Percentiles rank a stretch among this genome's conserved stretches.
Conservation (phyloP, 2,113 vertebrate genomes). For the Tupaia tana region DNA sequence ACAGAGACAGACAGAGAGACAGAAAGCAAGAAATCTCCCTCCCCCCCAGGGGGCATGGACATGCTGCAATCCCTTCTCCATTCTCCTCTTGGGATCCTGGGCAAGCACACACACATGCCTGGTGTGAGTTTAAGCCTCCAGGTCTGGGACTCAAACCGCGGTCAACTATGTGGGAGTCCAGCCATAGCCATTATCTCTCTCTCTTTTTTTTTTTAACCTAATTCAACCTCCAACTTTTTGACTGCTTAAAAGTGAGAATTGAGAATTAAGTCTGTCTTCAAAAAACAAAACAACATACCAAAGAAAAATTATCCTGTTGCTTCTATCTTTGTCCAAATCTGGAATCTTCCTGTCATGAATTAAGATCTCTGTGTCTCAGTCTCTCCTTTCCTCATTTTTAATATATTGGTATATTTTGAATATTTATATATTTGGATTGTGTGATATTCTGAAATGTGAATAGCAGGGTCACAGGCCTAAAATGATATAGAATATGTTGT, state of each 20-base stretch:
- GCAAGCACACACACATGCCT: no score
- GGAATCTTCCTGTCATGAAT: neutral
- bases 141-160: no score
- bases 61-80: no score
- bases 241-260: neutral
- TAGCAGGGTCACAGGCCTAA: neutral
- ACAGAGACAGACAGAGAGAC: no score
- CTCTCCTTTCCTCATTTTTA: conserved; percentile 24
- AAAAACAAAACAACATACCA: conserved; percentile 26
- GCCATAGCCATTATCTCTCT: no score
- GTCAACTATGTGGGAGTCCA: no score
- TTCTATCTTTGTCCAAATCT: conserved; percentile 21
- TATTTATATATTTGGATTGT: conserved; percentile 36
- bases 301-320: neutral
- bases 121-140: no score
- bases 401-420: conserved; percentile 33
- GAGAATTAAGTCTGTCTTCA: neutral
- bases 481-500: neutral
- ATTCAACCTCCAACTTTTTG: neutral
- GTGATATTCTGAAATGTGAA: neutral
- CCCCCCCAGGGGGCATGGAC: no score
- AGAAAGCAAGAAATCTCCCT: no score
- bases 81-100: no score
- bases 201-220: no score
- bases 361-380: neutral